Evolutionary conservation across 23 tunicate genomes (phyloP).

Genomic region (Phallusia fumigata): DNA sequence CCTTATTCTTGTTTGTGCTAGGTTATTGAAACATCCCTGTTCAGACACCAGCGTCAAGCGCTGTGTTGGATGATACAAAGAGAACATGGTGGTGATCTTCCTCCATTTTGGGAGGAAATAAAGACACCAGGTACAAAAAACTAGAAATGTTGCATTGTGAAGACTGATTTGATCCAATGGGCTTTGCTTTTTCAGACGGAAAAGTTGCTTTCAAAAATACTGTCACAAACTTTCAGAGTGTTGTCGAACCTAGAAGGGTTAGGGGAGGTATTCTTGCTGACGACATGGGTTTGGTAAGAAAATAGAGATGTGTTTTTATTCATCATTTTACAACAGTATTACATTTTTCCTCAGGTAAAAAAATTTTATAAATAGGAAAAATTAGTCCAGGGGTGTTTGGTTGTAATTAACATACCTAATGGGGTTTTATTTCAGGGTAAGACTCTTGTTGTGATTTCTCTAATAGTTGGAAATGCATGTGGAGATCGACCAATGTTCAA

Average conservation of each 20-base stretch:
- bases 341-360: background rate
- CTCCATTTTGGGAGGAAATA: constrained; percentile 45
- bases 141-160: background rate
- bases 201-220: constrained; percentile 22
- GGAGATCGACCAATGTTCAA: constrained; percentile 16
- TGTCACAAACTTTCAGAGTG: constrained; percentile 20
- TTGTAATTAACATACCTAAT: too few species aligned
- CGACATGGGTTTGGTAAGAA: constrained; percentile 46
- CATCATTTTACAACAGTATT: background rate
- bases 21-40: constrained; percentile 21
- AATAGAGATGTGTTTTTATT: background rate
- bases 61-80: constrained; percentile 42
- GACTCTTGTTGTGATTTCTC: constrained; percentile 34
- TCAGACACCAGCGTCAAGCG: constrained; percentile 38
- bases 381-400: too few species aligned
- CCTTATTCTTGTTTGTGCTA: background rate
- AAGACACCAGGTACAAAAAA: background rate
- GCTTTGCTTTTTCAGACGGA: constrained; percentile 13
- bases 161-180: background rate
- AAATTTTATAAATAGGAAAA: too few species aligned
- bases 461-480: constrained; percentile 27
- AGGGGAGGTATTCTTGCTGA: constrained; percentile 47
- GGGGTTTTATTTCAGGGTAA: constrained; percentile 31
- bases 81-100: constrained; percentile 26
- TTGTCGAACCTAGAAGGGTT: constrained; percentile 18